Percentiles rank a stretch among this genome's conserved stretches.
These are phyloP conservation scores for Leuciscus idus DNA, from an alignment of 2,113 vertebrate genomes.

Conservation along the genomic window DNA sequence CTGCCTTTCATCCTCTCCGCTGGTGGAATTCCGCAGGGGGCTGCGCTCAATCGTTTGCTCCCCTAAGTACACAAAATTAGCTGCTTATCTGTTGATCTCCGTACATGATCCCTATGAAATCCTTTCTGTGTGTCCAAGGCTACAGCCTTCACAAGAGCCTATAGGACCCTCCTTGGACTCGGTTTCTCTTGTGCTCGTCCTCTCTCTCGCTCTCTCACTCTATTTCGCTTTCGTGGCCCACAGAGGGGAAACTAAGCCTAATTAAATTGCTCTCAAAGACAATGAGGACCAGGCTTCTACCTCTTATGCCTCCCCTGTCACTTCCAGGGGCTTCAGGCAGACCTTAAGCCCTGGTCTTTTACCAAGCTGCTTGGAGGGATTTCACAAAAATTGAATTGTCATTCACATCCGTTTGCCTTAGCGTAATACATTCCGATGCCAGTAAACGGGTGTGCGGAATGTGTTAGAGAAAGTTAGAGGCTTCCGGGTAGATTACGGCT, in stretches of 20 bases:
- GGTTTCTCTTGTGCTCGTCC: conserved; percentile 3
- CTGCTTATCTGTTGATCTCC: conserved; percentile 98
- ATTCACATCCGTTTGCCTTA: conserved; percentile 71
- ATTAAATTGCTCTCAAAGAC: conserved; percentile 92
- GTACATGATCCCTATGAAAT: conserved; percentile 95
- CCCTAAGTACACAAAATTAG: conserved; percentile 97
- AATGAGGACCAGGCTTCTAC: conserved; percentile 84
- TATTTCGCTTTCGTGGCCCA: neutral
- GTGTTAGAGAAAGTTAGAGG: conserved; percentile 24
- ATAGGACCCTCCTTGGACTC: conserved; percentile 44
- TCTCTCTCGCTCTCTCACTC: conserved; percentile 4
- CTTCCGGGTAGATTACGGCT: neutral
- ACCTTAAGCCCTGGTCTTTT: conserved; percentile 76
- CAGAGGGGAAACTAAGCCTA: conserved; percentile 74
- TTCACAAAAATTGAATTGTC: conserved; percentile 67
- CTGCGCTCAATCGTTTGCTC: conserved; percentile 81
- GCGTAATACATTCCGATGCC: conserved; percentile 55
- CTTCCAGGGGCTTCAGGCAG: conserved; percentile 79
- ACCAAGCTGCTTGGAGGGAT: conserved; percentile 70
- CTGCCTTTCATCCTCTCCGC: conserved; percentile 78
- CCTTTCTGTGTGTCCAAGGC: conserved; percentile 83
- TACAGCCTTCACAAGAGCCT: conserved; percentile 74
- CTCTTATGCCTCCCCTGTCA: conserved; percentile 78
- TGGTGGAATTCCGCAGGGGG: conserved; percentile 79
- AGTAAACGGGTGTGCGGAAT: neutral